Evolutionary conservation across 2,888 invertebrate species (phyloP), one percentile per base, ranked within the genome.

Genomic region (Eristalinus sepulchralis): DNA sequence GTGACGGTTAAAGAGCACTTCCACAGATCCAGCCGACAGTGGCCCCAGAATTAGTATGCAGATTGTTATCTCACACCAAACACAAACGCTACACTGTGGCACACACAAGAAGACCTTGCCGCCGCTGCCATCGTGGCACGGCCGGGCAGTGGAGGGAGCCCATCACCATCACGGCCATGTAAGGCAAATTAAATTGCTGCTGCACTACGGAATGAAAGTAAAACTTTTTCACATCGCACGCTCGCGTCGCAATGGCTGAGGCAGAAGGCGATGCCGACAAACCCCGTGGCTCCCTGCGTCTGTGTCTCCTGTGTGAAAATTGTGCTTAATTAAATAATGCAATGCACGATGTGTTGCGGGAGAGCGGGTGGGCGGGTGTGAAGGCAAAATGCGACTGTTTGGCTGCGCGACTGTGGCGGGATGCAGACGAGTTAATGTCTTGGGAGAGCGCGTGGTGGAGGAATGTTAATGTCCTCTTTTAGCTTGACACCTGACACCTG

Each of bases 1-100:
- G 13, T 63, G 63, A 47, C 47, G 47, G 47, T 47, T 47, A 36
- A 62, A 63, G 39, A 36, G 63, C 70, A 70, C 39, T 77, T 67
- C 24, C 57, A 33, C 27, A 47, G 47, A 47, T 22, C 57, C 33
- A 64, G 60, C 68, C 34, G n/a, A 68, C 33, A 31, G 22, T 60
- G 53, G 64, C 76, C 57, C 17, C 53, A 57, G 57, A 85, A 85
- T 85, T 85, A 82, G 82, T 85, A 85, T 85, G 85, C 85, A 85
- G 85, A 85, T 85, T 85, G 85, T 77, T 85, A 85, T 85, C 85
- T 82, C 85, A 85, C 81, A 82, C 85, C 85, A 78, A 85, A 73
- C 63, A 77, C 72, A 85, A 73, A 82, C 47, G 77, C 76, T 85
- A 67, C 72, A 47, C 62, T 84, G 67, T 47, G 27, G 39, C 36